These are phyloP conservation scores for Tricholauxania praeusta DNA, from an alignment of 2,888 invertebrate species.

Conservation along the genomic window DNA sequence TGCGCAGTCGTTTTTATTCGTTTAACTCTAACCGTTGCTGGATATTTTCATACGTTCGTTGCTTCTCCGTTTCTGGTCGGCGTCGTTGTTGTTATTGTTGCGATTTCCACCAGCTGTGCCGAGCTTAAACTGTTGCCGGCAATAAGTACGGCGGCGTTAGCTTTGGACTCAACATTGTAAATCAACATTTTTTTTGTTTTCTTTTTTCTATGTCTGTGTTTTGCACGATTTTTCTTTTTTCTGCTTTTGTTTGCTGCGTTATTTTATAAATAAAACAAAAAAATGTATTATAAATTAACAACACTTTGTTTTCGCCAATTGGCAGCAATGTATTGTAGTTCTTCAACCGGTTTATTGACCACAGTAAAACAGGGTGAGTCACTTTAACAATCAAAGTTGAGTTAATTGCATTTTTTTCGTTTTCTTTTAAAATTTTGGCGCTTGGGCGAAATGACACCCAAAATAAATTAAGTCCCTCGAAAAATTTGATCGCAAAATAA, in stretches of 20 bases:
- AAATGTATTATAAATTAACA: no score
- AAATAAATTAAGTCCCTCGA: no score
- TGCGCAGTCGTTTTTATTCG: background rate
- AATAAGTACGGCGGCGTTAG: constrained; percentile 14
- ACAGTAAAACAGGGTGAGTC: no score
- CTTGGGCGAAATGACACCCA: no score
- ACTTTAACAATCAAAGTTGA: no score
- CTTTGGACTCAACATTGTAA: constrained; percentile 17
- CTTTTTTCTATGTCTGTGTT: background rate
- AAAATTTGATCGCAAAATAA: no score
- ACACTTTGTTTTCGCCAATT: no score
- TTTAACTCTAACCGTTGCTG: constrained; percentile 1
- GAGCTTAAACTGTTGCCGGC: constrained; percentile 19
- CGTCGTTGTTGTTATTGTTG: constrained; percentile 35
- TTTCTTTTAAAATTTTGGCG: no score
- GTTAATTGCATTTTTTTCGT: no score
- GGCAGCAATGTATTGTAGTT: no score
- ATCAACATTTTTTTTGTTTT: constrained; percentile 16
- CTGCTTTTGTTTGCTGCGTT: constrained; percentile 7
- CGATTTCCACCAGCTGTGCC: constrained; percentile 10
- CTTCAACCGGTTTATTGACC: no score
- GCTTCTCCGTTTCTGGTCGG: constrained; percentile 3
- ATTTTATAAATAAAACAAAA: no score
- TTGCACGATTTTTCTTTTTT: background rate
- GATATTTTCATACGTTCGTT: background rate